These are phyloP conservation scores for Apotomis betuletana DNA, from an alignment of 2,888 invertebrate species.

Conservation along the genomic window DNA sequence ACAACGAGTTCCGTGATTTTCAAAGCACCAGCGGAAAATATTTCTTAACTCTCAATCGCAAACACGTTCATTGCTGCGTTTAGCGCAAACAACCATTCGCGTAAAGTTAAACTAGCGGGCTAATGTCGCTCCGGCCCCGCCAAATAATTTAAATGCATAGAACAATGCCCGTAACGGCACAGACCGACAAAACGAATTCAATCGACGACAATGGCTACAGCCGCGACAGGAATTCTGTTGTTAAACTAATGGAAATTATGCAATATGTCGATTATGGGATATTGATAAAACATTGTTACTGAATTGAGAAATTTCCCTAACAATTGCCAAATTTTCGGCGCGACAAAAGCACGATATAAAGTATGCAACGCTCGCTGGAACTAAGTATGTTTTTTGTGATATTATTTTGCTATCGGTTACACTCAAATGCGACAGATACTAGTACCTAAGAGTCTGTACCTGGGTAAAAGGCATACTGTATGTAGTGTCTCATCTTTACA, in stretches of 20 bases:
- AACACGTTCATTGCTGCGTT: constrained; percentile 8
- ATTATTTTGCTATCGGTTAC: too few species aligned
- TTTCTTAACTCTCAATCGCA: not conserved
- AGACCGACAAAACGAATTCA: constrained; percentile 22
- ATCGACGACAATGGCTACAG: constrained; percentile 15
- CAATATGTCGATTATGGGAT: constrained; percentile 8
- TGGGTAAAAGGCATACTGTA: too few species aligned
- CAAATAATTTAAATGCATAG: constrained; percentile 39
- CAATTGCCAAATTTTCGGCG: not conserved
- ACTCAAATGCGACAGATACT: too few species aligned
- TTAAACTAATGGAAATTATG: constrained; percentile 5
- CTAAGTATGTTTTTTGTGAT: too few species aligned
- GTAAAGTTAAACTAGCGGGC: constrained; percentile 14
- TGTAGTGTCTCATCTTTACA: too few species aligned
- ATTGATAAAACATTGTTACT: not conserved
- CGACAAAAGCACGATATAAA: too few species aligned
- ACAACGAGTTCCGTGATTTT: not conserved
- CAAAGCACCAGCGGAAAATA: not conserved
- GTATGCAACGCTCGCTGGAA: too few species aligned
- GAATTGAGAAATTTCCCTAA: not conserved
- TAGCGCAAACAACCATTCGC: constrained; percentile 2
- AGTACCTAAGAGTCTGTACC: too few species aligned
- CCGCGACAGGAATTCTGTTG: constrained; percentile 11
- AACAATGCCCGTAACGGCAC: constrained; percentile 20
- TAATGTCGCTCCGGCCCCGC: constrained; percentile 9